Evolutionary conservation across 1,140 invertebrate species (phyloP), one percentile per base, ranked within the genome.

Genomic region (Neodiprion lecontei): DNA sequence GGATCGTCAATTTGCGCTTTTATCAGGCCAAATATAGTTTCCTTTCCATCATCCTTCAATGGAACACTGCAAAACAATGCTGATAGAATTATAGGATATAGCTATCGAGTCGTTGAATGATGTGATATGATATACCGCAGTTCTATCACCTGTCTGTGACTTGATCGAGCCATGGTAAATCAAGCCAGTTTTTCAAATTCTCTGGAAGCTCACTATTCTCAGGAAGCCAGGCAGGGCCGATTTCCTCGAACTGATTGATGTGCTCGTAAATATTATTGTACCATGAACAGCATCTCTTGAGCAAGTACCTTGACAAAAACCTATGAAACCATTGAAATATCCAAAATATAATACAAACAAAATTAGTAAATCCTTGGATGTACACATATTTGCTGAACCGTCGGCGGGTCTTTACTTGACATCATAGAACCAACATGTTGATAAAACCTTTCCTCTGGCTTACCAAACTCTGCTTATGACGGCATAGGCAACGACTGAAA

Each of bases 401-500:
- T 40, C 5, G 5, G 28, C 28, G 28, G 28, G 28, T 40, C 28
- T 40, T 40, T 40, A 40, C 28, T 40, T 3, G 28, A 1, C 1
- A 5, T 40, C 28, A 5, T 40, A 40, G 28, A 40, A 40, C 28
- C 0, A 40, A 40, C 28, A 40, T 40, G 40, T 23, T 17, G 50
- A 8, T 70, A 72, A 47, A 77, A 69, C 67, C 61, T 69, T 48
- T 73, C 67, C 50, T 10, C 66, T 61, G n/a, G 28, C 81, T 10
- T 89, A 91, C 91, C 91, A 91, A 77, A 92, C 87, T 80, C 91
- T 87, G 72, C 90, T 88, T 12, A 91, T 77, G 65, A 90, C 82
- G 11, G 89, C 85, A 86, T 89, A 91, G 70, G 90, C 90, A 81
- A 91, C 87, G 14, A 90, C 67, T 67, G 89, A 89, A 80, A 90